phyloP scores from a whole-genome alignment of 1,140 invertebrate genomes.

The Eciton burchellii region DNA sequence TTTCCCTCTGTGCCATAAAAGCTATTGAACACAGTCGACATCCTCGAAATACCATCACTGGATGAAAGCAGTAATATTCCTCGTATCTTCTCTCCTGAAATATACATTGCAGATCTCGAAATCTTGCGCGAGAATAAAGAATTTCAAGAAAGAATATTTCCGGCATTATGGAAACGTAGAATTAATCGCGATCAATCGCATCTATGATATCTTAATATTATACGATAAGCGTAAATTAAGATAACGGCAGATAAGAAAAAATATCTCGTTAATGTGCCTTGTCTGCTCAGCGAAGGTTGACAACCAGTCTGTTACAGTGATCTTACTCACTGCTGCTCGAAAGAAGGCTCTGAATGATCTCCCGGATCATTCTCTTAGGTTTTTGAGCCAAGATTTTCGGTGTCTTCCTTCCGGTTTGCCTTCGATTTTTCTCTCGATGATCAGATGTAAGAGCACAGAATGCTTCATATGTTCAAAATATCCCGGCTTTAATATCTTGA shows the following conservation, averaged over 20 bases:
- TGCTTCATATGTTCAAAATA: no score
- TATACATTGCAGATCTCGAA: neutral
- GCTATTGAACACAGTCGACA: conserved; percentile 25
- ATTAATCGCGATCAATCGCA: neutral
- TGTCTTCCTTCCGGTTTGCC: no score
- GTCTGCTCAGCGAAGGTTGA: no score
- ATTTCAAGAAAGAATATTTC: conserved; percentile 25
- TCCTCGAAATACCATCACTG: conserved; percentile 27
- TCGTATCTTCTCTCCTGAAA: neutral
- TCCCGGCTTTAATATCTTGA: no score
- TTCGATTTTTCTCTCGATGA: no score
- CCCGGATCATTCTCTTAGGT: no score
- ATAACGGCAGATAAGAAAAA: neutral
- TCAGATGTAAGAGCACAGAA: no score
- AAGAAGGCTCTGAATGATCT: no score
- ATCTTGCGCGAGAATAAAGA: conserved; percentile 1
- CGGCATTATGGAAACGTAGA: neutral
- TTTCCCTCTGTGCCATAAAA: conserved; percentile 28
- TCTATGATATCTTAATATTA: neutral
- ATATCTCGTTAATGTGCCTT: no score
- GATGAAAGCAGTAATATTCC: neutral
- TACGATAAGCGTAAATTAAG: conserved; percentile 5
- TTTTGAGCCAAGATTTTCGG: no score
- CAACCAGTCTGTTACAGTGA: no score
- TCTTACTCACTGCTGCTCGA: no score